Conservation (phyloP, 2,113 vertebrate genomes). For the Coptodon bakossiorum region DNA sequence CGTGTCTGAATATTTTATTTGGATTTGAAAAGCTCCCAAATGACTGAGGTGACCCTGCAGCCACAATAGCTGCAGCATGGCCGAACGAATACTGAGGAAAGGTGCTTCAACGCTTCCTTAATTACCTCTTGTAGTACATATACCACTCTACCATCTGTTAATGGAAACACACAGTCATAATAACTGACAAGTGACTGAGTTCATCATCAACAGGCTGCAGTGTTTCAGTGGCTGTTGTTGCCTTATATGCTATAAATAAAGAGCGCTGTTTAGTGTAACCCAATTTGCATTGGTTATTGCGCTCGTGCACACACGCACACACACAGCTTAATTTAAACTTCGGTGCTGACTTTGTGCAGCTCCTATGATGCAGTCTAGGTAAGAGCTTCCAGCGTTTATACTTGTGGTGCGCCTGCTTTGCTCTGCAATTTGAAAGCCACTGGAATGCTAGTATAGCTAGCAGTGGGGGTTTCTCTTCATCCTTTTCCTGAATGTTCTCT, state of each 20-base stretch:
- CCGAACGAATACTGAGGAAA: background rate
- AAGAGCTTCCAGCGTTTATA: background rate
- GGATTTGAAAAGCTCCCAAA: background rate
- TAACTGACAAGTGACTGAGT: background rate
- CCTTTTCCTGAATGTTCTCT: background rate
- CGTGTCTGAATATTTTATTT: background rate
- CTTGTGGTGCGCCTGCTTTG: background rate
- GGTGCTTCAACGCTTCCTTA: background rate
- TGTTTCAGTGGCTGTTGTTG: background rate
- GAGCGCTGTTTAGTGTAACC: fast-evolving
- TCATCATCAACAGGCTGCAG: background rate
- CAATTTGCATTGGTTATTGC: background rate
- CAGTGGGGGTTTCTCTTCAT: background rate
- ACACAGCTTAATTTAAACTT: background rate
- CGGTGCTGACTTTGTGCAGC: background rate
- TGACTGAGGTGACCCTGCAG: background rate
- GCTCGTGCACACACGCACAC: background rate
- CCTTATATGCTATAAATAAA: background rate
- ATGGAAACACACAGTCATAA: background rate
- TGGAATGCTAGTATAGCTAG: background rate
- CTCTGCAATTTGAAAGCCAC: background rate
- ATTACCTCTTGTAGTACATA: background rate
- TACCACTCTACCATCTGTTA: background rate
- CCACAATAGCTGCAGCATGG: background rate
- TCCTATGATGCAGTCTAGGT: background rate